phyloP scores from a whole-genome alignment of 2,888 invertebrate species.

The Platycnemis pennipes region DNA sequence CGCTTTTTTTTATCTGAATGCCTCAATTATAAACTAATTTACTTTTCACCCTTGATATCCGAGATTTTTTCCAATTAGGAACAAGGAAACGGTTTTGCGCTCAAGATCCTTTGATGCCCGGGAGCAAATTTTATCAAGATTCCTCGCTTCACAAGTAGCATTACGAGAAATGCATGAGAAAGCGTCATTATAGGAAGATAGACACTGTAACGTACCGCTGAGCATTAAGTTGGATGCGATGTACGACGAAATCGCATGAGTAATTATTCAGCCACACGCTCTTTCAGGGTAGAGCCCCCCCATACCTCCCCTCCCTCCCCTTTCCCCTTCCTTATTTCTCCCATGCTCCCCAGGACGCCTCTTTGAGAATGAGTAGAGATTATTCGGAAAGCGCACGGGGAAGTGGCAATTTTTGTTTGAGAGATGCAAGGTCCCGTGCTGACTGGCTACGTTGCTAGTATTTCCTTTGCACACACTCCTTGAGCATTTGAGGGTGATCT shows the following conservation, averaged over 20 bases:
- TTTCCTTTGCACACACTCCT: not conserved
- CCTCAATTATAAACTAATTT: too few relatives aligned
- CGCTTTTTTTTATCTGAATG: too few relatives aligned
- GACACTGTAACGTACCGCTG: not conserved
- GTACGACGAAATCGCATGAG: not conserved
- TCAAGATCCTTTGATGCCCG: not conserved
- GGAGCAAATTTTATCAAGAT: not conserved
- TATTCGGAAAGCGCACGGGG: not conserved
- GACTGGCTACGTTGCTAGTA: not conserved
- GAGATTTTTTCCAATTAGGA: not conserved
- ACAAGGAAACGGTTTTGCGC: not conserved
- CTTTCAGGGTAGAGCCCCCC: not conserved
- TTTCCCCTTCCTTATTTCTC: too few relatives aligned
- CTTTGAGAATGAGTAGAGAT: not conserved
- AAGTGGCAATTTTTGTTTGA: not conserved
- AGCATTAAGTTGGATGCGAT: not conserved
- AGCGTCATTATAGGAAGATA: not conserved
- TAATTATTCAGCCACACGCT: not conserved
- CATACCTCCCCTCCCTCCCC: too few relatives aligned
- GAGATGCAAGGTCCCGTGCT: not conserved
- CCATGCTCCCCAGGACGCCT: not conserved
- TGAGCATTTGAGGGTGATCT: conserved; percentile 11
- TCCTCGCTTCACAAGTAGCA: not conserved
- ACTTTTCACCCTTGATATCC: not conserved
- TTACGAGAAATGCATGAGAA: not conserved